Conservation (phyloP, 2,797 vertebrate species). For the Falco concolor region DNA sequence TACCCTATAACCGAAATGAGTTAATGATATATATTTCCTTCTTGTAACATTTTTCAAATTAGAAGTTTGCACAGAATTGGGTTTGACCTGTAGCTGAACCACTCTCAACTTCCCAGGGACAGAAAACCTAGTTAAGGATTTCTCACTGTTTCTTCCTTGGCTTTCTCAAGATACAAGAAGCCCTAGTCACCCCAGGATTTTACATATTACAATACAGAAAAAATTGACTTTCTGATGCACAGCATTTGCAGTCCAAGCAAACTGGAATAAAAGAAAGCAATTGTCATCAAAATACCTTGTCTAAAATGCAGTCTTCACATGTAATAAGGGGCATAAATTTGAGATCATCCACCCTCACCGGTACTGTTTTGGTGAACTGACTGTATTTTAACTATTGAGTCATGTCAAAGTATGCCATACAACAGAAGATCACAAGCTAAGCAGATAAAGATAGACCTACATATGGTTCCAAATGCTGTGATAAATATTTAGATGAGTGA, state of each 20-base stretch:
- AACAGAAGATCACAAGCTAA: background rate
- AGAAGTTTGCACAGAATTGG: background rate
- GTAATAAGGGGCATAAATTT: background rate
- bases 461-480: background rate
- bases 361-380: background rate
- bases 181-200: background rate
- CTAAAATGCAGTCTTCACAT: background rate
- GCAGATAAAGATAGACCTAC: background rate
- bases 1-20: constrained; percentile 3
- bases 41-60: constrained; percentile 35
- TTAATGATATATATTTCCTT: constrained; percentile 36
- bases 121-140: background rate
- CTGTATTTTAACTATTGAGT: background rate
- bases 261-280: background rate
- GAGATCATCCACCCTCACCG: background rate
- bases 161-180: background rate
- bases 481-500: background rate
- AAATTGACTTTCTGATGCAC: background rate
- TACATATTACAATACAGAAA: background rate
- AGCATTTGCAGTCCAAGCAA: background rate
- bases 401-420: background rate
- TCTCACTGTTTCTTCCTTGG: background rate
- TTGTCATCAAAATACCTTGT: background rate
- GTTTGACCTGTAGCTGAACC: constrained; percentile 41
- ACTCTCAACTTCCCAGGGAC: background rate